A percentile compares a stretch with the other conserved stretches of the same genome.
These are phyloP conservation scores for Pseudomyrmex dendroicus DNA, from an alignment of 1,140 invertebrate genomes.

Conservation along the genomic window DNA sequence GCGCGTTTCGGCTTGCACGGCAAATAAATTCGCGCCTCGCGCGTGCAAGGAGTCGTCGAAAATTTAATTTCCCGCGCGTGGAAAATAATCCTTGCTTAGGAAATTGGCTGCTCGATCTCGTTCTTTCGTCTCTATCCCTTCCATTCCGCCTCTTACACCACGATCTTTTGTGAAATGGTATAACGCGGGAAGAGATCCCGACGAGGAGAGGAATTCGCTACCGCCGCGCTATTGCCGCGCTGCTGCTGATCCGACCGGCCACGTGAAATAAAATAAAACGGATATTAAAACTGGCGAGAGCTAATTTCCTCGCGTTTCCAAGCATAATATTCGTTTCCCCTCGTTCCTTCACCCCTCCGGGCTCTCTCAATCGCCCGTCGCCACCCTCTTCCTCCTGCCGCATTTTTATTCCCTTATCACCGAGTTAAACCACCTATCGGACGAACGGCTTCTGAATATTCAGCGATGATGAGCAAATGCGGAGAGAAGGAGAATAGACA, in stretches of 20 bases:
- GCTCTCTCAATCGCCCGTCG: background rate
- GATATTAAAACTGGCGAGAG: slow-evolving; percentile 77
- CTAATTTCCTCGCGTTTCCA: slow-evolving; percentile 76
- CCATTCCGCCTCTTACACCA: background rate
- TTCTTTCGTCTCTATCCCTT: background rate
- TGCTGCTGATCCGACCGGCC: slow-evolving; percentile 30
- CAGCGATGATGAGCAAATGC: slow-evolving; percentile 62
- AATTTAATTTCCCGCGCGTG: slow-evolving; percentile 58
- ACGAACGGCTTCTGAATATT: slow-evolving; percentile 75
- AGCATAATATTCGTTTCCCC: slow-evolving; percentile 65
- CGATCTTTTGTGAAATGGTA: slow-evolving; percentile 39
- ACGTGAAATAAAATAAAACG: slow-evolving; percentile 76
- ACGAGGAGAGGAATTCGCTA: slow-evolving; percentile 1
- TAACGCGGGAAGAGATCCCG: slow-evolving; percentile 11
- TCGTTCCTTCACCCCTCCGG: background rate
- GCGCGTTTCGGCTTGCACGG: background rate
- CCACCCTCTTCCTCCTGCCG: background rate
- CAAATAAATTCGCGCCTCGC: slow-evolving; percentile 37
- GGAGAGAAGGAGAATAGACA: slow-evolving; percentile 2
- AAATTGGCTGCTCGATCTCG: slow-evolving; percentile 63
- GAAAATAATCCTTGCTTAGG: slow-evolving; percentile 64
- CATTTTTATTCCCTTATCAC: slow-evolving; percentile 56
- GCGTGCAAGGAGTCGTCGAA: slow-evolving; percentile 19
- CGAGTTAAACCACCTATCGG: slow-evolving; percentile 69
- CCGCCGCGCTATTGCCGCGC: background rate